A percentile compares a stretch with the other conserved stretches of the same genome.
phyloP scores from a whole-genome alignment of 2,797 vertebrate species.

The Hemibagrus guttatus region DNA sequence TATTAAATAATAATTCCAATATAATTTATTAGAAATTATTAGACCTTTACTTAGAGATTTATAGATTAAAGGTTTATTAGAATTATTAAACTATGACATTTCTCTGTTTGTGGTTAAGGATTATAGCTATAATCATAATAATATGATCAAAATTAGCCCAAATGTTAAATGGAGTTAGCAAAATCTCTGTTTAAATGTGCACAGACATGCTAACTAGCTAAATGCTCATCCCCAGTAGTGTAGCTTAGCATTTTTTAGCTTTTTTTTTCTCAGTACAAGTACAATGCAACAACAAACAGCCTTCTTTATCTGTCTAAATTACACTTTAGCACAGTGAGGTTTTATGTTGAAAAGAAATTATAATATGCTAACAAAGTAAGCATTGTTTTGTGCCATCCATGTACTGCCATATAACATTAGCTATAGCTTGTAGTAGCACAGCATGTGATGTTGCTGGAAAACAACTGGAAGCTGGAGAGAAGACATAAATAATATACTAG shows the following conservation, averaged over 20 bases:
- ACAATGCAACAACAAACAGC: neutral
- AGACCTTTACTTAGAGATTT: no score
- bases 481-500: conserved; percentile 4
- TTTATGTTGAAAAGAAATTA: neutral
- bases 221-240: neutral
- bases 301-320: neutral
- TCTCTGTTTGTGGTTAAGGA: neutral
- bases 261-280: neutral
- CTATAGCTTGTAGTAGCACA: neutral
- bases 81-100: neutral
- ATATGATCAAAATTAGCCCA: neutral
- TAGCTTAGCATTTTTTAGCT: neutral
- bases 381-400: neutral
- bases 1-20: no score
- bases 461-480: neutral
- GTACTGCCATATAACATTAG: neutral
- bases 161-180: neutral
- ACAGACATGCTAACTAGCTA: neutral
- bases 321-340: neutral
- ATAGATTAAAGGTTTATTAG: neutral
- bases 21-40: neutral
- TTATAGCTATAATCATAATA: neutral
- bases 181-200: neutral
- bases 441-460: neutral
- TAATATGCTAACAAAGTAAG: neutral